Evolutionary conservation across 2,113 vertebrate species (phyloP), one percentile per base, ranked within the genome.

Genomic region (Orycteropus afer): DNA sequence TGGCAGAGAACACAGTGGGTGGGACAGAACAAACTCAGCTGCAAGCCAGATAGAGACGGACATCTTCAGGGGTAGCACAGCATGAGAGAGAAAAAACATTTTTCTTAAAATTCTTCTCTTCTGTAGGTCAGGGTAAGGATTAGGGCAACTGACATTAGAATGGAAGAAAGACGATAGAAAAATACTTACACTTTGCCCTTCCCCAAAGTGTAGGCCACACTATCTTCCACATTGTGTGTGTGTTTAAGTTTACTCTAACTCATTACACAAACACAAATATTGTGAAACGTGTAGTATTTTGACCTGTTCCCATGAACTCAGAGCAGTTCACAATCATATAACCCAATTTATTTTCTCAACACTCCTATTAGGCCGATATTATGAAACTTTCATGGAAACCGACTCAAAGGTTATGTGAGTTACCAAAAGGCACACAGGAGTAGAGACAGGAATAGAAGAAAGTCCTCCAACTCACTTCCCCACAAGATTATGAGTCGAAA

Each of bases 91-190:
- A 86, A 89, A 90, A 94, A 92, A 89, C 69, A 92, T 95, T 96
- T 97, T 96, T 92, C 81, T 94, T 96, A 91, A 94, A 97, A 96
- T 96, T 97, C 92, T 95, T 95, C 79, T 96, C 94, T 95, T 93
- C 82, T 23, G 57, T 82, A 96, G 89, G 86, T 95, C 89, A 96
- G 83, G 57, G 91, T 96, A 96, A 95, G 89, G 87, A 96, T 91
- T 78, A 94, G 95, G 91, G 65, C 74, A 93, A 57, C 47, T 86
- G 91, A 69, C 80, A 69, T 34, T 91, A 80, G 59, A 81, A 78
- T 86, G 82, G 83, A 91, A 95, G 83, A 78, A 88, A 67, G 91
- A 79, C 37, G 40, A 76, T 71, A 93, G 74, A 93, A 86, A 92
- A 96, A 88, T 95, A 65, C 59, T 69, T 91, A 29, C 0, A 45